Percentiles rank a stretch among this genome's conserved stretches.
Conservation (phyloP, 2,797 vertebrate genomes). For the Semotilus atromaculatus region DNA sequence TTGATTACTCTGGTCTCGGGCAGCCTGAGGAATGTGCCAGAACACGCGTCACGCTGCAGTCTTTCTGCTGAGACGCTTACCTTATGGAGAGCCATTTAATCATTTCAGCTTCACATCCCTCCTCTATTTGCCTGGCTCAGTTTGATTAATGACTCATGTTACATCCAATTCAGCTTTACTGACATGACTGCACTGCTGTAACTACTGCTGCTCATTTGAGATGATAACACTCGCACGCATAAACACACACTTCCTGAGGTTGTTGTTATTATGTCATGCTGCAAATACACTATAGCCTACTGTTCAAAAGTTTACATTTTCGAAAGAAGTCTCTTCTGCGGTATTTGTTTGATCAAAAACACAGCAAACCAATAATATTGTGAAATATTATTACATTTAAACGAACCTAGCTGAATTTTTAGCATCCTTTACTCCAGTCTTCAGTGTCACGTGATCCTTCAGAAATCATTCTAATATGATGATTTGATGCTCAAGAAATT, state of each 20-base stretch:
- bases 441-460: not conserved
- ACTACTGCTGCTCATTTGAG: conserved; percentile 18
- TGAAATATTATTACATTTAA: no score
- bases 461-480: not conserved
- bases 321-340: not conserved
- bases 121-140: not conserved
- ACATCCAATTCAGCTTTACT: conserved; percentile 44
- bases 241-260: conserved; percentile 5
- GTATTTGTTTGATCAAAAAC: not conserved
- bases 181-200: conserved; percentile 52
- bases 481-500: no score
- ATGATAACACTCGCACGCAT: conserved; percentile 1
- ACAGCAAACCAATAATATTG: no score
- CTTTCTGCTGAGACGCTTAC: conserved; percentile 60
- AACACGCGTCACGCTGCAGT: conserved; percentile 62
- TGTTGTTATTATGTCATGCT: not conserved
- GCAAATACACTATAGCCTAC: not conserved
- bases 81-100: conserved; percentile 54
- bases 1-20: conserved; percentile 69
- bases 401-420: no score
- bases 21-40: conserved; percentile 66
- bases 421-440: not conserved
- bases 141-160: conserved; percentile 47
- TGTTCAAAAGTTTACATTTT: not conserved
- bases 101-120: conserved; percentile 52